Conservation (phyloP, 92 coral and sea anemone species). For the Phenganax subtilis region DNA sequence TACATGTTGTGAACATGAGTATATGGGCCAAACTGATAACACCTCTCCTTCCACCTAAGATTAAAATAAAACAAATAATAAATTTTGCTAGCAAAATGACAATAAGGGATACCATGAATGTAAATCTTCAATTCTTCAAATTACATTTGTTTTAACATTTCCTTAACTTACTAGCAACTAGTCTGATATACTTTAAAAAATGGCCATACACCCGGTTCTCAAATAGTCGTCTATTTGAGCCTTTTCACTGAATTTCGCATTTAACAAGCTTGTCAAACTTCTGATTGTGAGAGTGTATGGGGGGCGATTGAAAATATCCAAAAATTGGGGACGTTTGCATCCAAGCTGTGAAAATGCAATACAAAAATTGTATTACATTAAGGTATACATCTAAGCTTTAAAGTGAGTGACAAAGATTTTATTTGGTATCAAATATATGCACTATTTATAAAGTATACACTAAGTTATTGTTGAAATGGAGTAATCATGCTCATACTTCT, state of each 20-base stretch:
- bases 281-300: constrained; percentile 34
- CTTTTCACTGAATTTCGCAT: constrained; percentile 37
- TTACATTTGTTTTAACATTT: not conserved
- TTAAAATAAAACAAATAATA: not conserved
- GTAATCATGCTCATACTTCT: no score
- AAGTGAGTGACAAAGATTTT: no score
- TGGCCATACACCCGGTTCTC: constrained; percentile 33
- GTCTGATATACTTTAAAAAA: constrained; percentile 45
- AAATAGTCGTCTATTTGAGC: constrained; percentile 41
- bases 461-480: not conserved
- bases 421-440: no score
- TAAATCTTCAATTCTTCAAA: no score
- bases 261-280: constrained; percentile 22
- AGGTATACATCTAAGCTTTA: no score
- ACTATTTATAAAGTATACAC: no score
- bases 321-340: constrained; percentile 18
- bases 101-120: no score
- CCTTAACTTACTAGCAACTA: constrained; percentile 36
- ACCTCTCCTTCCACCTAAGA: constrained; percentile 50
- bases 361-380: no score
- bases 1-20: constrained; percentile 50
- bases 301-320: constrained; percentile 5
- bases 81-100: no score
- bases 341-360: not conserved
- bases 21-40: constrained; percentile 44